Evolutionary conservation across 1,140 invertebrate species (phyloP), one percentile per base, ranked within the genome.

Genomic region (Drosophila ananassae): DNA sequence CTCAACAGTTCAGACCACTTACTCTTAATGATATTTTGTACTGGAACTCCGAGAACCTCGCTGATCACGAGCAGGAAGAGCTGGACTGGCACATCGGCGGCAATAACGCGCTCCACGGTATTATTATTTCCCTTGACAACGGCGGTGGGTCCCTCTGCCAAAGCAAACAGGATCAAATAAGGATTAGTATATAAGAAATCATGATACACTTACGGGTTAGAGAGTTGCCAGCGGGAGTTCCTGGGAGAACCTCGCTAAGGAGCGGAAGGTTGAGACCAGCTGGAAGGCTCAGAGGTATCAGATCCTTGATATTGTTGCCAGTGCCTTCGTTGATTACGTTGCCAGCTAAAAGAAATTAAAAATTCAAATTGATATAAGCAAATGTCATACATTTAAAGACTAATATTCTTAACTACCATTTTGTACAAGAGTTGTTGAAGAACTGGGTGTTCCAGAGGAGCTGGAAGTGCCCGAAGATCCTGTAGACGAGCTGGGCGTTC

Each of bases 191-290:
- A 10, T 12, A n/a, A 24, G 2, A 17, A 8, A 25, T 9, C 9
- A 2, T 6, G 4, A 13, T 12, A 2, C 6, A 24, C 66, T 69
- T 63, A 69, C 66, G 24, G 47, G 41, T 58, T 0, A 44, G 12
- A 34, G 28, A 22, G 2, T 58, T 58, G 32, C 44, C 56, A 25
- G 46, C 41, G 5, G 25, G 12, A 25, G 55, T 44, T n/a, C 41
- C 41, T 9, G 8, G 55, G 21, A 22, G 37, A 13, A 57, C 24
- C 7, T 30, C 3, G 46, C 55, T 58, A 1, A 58, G 17, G n/a
- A 58, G 25, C 1, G 41, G 17, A 30, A 28, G 17, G 2, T 17
- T 21, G 6, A 47, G 13, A 17, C 6, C 17, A 44, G 6, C 5
- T 0, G 41, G 41, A 13, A 44, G 7, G 17, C 4, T 2, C 41